Evolutionary conservation across 1,140 invertebrate species (phyloP).

Genomic region (Listronotus oregonensis): DNA sequence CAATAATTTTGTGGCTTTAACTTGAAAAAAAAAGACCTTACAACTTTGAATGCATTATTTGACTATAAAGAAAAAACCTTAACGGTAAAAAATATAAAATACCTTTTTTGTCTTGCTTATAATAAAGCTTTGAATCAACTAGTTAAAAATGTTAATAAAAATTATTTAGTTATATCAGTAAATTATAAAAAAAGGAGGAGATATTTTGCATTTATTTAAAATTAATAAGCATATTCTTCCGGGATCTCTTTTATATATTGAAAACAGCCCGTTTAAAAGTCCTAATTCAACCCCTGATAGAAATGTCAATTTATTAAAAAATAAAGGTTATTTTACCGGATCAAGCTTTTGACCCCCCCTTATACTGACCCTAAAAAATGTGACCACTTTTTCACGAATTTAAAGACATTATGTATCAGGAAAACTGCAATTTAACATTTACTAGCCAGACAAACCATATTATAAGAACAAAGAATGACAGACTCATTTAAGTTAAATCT

Average conservation of each 20-base stretch:
- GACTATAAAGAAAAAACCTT: conserved; percentile 10
- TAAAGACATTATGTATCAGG: conserved; percentile 14
- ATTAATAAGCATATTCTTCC: background rate
- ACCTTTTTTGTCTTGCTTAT: no score
- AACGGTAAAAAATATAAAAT: background rate
- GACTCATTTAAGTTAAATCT: conserved; percentile 26
- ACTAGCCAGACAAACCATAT: conserved; percentile 19
- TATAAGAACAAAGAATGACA: conserved; percentile 9
- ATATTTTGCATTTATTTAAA: background rate
- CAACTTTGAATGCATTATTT: background rate
- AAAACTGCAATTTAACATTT: conserved; percentile 16
- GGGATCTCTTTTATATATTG: conserved; percentile 3
- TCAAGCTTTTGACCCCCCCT: background rate
- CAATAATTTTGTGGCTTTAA: conserved; percentile 10
- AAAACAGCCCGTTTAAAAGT: conserved; percentile 10
- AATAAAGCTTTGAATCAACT: no score
- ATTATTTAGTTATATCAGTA: background rate
- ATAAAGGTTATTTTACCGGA: conserved; percentile 7
- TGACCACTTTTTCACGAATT: conserved; percentile 8
- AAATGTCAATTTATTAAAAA: conserved; percentile 13
- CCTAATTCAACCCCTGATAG: conserved; percentile 2
- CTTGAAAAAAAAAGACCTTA: background rate
- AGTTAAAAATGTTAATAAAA: no score
- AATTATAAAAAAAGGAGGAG: background rate
- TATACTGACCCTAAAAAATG: background rate